Percentiles rank a stretch among this genome's conserved stretches.
Evolutionary conservation across 2,113 vertebrate species (phyloP).

Genomic region (Stegastes partitus): DNA sequence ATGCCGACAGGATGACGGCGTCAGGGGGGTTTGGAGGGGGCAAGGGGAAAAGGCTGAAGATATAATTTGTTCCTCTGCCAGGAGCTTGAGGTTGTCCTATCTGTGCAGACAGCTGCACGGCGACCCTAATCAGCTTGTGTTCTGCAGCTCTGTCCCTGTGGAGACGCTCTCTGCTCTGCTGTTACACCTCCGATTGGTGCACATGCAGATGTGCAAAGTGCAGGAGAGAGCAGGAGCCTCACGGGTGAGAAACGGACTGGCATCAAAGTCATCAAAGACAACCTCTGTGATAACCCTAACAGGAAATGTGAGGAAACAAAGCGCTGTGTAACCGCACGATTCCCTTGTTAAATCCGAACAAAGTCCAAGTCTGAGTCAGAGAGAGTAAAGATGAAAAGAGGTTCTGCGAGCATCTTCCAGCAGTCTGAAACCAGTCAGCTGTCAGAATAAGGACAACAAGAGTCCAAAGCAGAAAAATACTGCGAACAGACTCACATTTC

Average conservation of each 20-base stretch:
- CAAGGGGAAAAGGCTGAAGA: slow-evolving; percentile 44
- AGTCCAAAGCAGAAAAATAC: not conserved
- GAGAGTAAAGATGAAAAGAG: not conserved
- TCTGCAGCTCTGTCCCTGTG: slow-evolving; percentile 49
- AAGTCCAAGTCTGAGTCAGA: not conserved
- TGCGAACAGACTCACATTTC: not conserved
- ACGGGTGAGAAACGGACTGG: not conserved
- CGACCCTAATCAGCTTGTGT: slow-evolving; percentile 66
- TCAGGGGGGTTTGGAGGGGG: not conserved
- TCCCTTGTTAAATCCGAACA: slow-evolving; percentile 15
- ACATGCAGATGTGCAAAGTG: slow-evolving; percentile 42
- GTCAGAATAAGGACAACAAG: slow-evolving; percentile 6
- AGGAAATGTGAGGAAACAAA: slow-evolving; percentile 33
- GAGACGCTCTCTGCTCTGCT: slow-evolving; percentile 46
- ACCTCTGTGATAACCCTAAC: slow-evolving; percentile 18
- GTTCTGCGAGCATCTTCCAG: not conserved
- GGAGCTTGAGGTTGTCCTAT: slow-evolving; percentile 69
- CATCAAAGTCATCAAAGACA: slow-evolving; percentile 47
- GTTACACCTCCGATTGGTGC: slow-evolving; percentile 69
- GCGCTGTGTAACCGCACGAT: not conserved
- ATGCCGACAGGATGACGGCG: slow-evolving; percentile 33
- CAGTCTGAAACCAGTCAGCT: slow-evolving; percentile 2
- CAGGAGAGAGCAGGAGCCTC: not conserved
- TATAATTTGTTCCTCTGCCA: slow-evolving; percentile 61
- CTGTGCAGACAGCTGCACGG: slow-evolving; percentile 64